Base-by-base conservation (phyloP, 1,140 invertebrate species). In the Dendroctonus ponderosae region DNA sequence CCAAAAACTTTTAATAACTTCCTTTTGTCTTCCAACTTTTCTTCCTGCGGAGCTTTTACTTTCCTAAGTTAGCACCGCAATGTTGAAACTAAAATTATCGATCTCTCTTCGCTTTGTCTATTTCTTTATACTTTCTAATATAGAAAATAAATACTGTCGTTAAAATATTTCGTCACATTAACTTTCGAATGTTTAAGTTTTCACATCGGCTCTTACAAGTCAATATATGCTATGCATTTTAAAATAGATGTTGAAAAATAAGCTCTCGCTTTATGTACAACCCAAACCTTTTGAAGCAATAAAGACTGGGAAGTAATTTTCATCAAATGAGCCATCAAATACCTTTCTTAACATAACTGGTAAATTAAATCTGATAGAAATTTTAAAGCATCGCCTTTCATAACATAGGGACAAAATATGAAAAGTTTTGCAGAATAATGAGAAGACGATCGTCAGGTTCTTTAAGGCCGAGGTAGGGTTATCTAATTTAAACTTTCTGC, bases 1-100 rank as follows among this genome's bases (percentile, higher is more conserved):
- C 48, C 59, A 51, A 52, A 62, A 62, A 62, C 26, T 62, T 62
- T 62, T 62, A 62, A 62, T 62, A 62, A 62, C 49, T 62, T 62
- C 42, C 59, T 62, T 51, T 62, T 62, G 59, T 62, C 37, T 52
- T 11, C 58, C 39, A 62, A 62, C 48, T 51, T 42, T 15, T 37
- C 59, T 62, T 62, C 59, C 48, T 51, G 46, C 38, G 49, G 37
- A 62, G 59, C 49, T 62, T 62, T 62, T 52, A 48, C 26, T 26
- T 26, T 26, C 26, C 26, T 26, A 62, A 62, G 59, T 62, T 52
- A 49, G 50, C 59, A 50, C 44, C 59, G 42, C 48, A 26, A 2
- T 40, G 59, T 49, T 49, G 42, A 62, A 62, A 62, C 59, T 62
- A 51, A 62, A 62, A 62, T 62, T 62, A 62, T 62, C 59, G 59